A percentile compares a stretch with the other conserved stretches of the same genome.
phyloP scores from a whole-genome alignment of 2,113 vertebrate species.

The Patagioenas fasciata region DNA sequence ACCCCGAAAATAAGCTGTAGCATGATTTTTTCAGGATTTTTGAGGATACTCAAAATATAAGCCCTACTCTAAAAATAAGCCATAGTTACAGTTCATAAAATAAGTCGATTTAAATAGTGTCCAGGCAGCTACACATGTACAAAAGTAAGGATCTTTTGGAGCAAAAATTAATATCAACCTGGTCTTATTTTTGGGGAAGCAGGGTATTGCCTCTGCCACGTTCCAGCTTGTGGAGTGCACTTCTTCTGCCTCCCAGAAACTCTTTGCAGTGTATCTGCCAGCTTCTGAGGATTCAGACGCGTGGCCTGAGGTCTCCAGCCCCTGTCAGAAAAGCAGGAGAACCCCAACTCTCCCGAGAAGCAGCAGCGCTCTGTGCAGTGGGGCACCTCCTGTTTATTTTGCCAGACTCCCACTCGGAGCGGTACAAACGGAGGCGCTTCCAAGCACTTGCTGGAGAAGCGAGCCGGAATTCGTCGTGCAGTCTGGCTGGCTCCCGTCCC shows the following conservation, averaged over 20 bases:
- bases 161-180: no score
- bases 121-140: no score
- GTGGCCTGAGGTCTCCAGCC: neutral
- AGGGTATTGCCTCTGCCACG: neutral
- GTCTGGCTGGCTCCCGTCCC: conserved; percentile 41
- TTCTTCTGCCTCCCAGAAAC: neutral
- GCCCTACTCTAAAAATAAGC: no score
- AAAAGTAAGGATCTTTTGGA: no score
- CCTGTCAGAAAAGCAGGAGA: neutral
- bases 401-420: neutral
- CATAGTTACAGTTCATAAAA: no score
- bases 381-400: conserved; percentile 1
- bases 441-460: neutral
- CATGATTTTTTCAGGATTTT: no score
- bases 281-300: neutral
- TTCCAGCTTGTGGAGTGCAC: neutral
- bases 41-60: no score
- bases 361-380: no score
- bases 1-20: no score
- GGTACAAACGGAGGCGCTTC: neutral
- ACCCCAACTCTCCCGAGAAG: rapidly evolving
- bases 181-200: no score
- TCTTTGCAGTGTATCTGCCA: neutral
- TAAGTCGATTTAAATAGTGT: no score
- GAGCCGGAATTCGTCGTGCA: neutral